Percentiles rank a stretch among this genome's conserved stretches.
Conservation (phyloP, 2,888 invertebrate species). For the Thymelicus sylvestris region DNA sequence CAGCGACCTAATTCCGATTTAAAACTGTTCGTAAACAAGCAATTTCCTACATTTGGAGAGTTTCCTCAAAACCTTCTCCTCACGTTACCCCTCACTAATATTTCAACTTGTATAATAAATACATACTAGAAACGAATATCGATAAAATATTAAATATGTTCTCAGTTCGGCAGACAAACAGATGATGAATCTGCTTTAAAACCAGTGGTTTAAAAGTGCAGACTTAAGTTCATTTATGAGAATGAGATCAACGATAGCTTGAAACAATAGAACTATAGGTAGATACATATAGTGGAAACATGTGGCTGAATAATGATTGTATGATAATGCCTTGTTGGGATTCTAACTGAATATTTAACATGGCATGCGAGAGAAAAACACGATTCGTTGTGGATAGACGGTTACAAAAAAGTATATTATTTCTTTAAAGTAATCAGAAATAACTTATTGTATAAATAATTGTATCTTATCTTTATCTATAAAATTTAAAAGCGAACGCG, state of each 20-base stretch:
- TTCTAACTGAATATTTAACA: slow-evolving; percentile 67
- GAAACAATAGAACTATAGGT: slow-evolving; percentile 61
- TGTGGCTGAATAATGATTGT: slow-evolving; percentile 69
- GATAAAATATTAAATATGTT: no score
- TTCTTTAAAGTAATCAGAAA: neutral
- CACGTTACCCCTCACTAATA: no score
- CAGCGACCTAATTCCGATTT: no score
- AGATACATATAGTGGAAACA: slow-evolving; percentile 50
- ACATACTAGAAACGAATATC: no score
- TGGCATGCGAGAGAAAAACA: slow-evolving; percentile 60
- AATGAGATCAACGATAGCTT: slow-evolving; percentile 43
- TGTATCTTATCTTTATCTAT: slow-evolving; percentile 23
- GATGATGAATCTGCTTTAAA: neutral
- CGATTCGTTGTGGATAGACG: slow-evolving; percentile 42
- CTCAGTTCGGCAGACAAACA: neutral
- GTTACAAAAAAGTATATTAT: slow-evolving; percentile 30
- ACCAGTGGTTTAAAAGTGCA: slow-evolving; percentile 4
- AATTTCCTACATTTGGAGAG: no score
- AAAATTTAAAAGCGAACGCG: neutral
- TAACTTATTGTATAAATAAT: neutral
- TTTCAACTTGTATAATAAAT: no score
- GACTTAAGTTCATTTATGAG: slow-evolving; percentile 18
- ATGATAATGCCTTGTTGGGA: slow-evolving; percentile 68
- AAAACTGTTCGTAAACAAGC: no score
- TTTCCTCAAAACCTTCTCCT: no score